Percentiles rank a stretch among this genome's conserved stretches.
Evolutionary conservation across 2,113 vertebrate species (phyloP).

Genomic region (Lasiurus cinereus): DNA sequence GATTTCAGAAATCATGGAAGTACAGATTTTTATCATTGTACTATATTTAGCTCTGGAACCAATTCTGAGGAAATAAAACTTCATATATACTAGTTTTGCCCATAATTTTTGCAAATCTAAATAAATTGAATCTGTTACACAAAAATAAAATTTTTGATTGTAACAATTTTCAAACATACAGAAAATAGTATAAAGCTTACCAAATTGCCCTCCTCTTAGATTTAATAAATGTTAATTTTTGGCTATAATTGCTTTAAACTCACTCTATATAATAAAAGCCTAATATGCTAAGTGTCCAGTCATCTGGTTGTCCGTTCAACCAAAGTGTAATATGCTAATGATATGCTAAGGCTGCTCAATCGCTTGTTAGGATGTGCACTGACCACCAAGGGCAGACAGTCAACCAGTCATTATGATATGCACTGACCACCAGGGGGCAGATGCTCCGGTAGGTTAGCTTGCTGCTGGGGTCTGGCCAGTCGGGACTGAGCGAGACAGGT

Average conservation of each 20-base stretch:
- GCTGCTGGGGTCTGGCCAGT: too few relatives aligned
- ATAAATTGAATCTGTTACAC: constrained; percentile 4
- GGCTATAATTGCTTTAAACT: neutral
- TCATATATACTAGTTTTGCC: neutral
- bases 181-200: neutral
- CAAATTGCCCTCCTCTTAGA: neutral
- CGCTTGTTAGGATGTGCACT: too few relatives aligned
- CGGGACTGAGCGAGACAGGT: too few relatives aligned
- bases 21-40: constrained; percentile 32
- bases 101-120: constrained; percentile 13
- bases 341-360: too few relatives aligned
- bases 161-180: neutral
- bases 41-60: neutral
- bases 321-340: too few relatives aligned
- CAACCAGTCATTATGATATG: too few relatives aligned
- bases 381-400: too few relatives aligned
- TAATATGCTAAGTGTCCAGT: too few relatives aligned
- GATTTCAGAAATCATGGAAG: constrained; percentile 50
- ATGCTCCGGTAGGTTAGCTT: too few relatives aligned
- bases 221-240: constrained; percentile 29
- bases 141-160: constrained; percentile 45
- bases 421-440: too few relatives aligned
- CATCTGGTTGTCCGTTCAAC: too few relatives aligned
- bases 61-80: neutral
- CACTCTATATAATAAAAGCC: too few relatives aligned